Percentiles rank a stretch among this genome's conserved stretches.
Evolutionary conservation across 2,888 invertebrate genomes (phyloP).

Genomic region (Cerceris rybyensis): DNA sequence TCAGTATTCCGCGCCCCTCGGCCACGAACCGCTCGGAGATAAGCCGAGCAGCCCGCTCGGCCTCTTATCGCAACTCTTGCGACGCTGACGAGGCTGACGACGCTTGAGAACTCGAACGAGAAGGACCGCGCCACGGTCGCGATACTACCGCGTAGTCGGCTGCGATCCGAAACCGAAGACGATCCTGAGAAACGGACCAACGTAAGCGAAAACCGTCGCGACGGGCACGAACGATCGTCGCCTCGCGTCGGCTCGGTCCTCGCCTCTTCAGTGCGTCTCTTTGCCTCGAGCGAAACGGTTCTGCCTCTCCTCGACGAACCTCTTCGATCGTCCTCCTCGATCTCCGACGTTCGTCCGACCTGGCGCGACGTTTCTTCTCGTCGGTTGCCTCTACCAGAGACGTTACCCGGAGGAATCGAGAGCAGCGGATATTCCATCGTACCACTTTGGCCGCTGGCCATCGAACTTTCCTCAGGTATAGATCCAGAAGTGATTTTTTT

Average conservation of each 20-base stretch:
- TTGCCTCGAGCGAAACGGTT: background rate
- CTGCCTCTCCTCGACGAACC: background rate
- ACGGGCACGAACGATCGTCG: conserved; percentile 28
- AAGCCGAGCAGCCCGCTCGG: conserved; percentile 20
- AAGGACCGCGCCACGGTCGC: conserved; percentile 1
- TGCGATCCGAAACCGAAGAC: conserved; percentile 58
- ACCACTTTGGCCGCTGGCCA: too few species aligned
- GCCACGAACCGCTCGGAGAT: conserved; percentile 13
- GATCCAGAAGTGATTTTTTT: too few species aligned
- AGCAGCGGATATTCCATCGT: too few species aligned
- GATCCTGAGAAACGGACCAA: conserved; percentile 50
- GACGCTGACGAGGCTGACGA: conserved; percentile 54
- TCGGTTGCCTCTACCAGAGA: too few species aligned
- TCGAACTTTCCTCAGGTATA: too few species aligned
- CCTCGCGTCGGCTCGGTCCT: conserved; percentile 36
- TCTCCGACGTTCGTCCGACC: background rate
- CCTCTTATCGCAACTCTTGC: conserved; percentile 40
- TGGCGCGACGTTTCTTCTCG: too few species aligned
- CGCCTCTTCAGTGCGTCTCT: conserved; percentile 12
- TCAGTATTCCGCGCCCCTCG: background rate
- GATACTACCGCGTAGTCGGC: conserved; percentile 20
- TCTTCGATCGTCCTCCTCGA: too few species aligned
- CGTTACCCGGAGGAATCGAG: too few species aligned
- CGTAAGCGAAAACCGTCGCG: conserved; percentile 50
- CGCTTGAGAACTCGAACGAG: conserved; percentile 49